Evolutionary conservation across 2,797 vertebrate genomes (phyloP).

Genomic region (Clamator glandarius): DNA sequence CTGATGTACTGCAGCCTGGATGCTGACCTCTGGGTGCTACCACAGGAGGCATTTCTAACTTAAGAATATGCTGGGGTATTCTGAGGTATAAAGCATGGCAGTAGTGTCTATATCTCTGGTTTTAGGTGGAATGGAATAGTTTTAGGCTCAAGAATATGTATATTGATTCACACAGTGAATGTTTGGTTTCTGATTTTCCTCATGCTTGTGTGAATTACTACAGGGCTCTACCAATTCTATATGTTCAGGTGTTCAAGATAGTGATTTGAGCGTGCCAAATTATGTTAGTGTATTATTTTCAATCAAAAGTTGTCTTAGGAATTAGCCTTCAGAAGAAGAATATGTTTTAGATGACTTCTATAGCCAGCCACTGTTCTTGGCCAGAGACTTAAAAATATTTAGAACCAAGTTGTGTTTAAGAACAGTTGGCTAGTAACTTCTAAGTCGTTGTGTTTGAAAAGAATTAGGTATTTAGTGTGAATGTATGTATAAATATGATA

Average conservation of each 20-base stretch:
- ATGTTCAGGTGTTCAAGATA: not conserved
- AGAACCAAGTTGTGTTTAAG: not conserved
- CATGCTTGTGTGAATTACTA: not conserved
- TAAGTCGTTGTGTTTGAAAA: not conserved
- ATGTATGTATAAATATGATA: not conserved
- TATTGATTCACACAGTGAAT: not conserved
- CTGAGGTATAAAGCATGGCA: not conserved
- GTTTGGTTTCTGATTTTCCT: not conserved
- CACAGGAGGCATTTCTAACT: not conserved
- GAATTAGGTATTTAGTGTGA: not conserved
- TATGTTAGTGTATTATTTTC: not conserved
- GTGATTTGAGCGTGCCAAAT: not conserved
- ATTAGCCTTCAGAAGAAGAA: not conserved
- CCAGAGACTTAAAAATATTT: not conserved
- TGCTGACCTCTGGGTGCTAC: not conserved
- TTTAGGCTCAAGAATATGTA: not conserved
- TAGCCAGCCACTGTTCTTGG: not conserved
- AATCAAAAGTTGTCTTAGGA: not conserved
- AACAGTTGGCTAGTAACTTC: not conserved
- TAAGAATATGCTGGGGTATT: not conserved
- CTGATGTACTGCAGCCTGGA: not conserved
- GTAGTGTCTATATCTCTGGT: not conserved
- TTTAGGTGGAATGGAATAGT: not conserved
- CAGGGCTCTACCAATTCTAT: not conserved
- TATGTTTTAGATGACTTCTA: not conserved